A percentile compares a stretch with the other conserved stretches of the same genome.
These are phyloP conservation scores for Ligdia adustata DNA, from an alignment of 2,888 invertebrate species.

Conservation along the genomic window DNA sequence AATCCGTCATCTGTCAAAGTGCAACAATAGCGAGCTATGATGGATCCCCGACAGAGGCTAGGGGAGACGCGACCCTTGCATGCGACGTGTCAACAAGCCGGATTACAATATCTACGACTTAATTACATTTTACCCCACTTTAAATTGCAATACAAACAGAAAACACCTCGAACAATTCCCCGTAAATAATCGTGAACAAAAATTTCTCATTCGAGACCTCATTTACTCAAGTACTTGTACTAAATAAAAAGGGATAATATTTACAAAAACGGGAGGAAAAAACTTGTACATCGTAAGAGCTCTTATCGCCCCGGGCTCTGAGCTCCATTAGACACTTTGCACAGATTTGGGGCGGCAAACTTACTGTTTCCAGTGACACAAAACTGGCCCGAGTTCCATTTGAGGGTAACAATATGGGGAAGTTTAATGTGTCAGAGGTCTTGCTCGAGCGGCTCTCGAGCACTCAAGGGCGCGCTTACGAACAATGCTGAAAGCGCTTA, in stretches of 20 bases:
- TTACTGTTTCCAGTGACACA: conserved; percentile 57
- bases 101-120: conserved; percentile 52
- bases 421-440: conserved; percentile 49
- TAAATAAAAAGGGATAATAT: conserved; percentile 46
- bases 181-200: conserved; percentile 9
- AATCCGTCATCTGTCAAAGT: conserved; percentile 32
- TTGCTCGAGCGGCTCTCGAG: conserved; percentile 35
- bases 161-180: conserved; percentile 8
- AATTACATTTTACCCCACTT: conserved; percentile 39
- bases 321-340: conserved; percentile 77
- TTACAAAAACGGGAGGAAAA: conserved; percentile 69
- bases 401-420: conserved; percentile 42
- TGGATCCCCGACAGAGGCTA: conserved; percentile 33
- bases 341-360: conserved; percentile 66
- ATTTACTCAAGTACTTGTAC: conserved; percentile 11
- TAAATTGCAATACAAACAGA: conserved; percentile 34
- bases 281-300: conserved; percentile 69
- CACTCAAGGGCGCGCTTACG: conserved; percentile 36
- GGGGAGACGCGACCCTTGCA: conserved; percentile 47
- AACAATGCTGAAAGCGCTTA: conserved; percentile 24
- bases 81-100: conserved; percentile 56
- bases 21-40: conserved; percentile 30
- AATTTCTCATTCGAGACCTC: conserved; percentile 23
- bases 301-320: conserved; percentile 66
- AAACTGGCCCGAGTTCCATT: conserved; percentile 44